A percentile compares a stretch with the other conserved stretches of the same genome.
These are phyloP conservation scores for Anomalospiza imberbis DNA, from an alignment of 2,797 vertebrate species.

Conservation along the genomic window DNA sequence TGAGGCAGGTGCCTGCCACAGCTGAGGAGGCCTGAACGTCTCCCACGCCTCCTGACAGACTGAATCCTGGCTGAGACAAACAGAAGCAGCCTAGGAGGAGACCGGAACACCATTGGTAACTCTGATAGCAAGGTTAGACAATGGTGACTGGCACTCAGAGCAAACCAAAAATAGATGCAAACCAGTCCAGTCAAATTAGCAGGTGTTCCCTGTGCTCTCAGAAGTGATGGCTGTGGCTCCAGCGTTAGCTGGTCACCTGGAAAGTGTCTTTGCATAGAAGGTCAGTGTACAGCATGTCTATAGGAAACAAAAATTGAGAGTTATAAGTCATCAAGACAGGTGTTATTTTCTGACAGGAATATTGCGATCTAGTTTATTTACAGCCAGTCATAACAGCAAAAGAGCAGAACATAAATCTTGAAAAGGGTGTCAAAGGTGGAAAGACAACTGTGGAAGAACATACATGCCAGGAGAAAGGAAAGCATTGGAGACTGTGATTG, in stretches of 20 bases:
- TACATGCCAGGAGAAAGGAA: background rate
- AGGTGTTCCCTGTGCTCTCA: background rate
- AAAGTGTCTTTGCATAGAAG: background rate
- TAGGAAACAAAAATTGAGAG: background rate
- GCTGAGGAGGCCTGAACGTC: background rate
- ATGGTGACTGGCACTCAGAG: background rate
- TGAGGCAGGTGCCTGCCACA: background rate
- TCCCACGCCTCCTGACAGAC: background rate
- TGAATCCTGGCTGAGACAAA: background rate
- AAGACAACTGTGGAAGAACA: background rate
- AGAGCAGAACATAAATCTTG: background rate
- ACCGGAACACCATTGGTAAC: background rate
- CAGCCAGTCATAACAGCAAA: background rate
- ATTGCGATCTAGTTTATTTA: slow-evolving; percentile 9
- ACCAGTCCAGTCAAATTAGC: background rate
- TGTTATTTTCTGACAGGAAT: background rate
- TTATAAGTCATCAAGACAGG: background rate
- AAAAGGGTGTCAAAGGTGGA: background rate
- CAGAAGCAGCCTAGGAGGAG: background rate
- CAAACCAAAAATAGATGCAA: background rate
- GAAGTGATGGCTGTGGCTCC: background rate
- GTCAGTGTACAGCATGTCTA: background rate
- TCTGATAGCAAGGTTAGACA: background rate
- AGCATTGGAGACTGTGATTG: background rate
- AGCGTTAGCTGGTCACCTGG: background rate